These are phyloP conservation scores for Typhlomys cinereus DNA, from an alignment of 2,113 vertebrate species.

Conservation along the genomic window DNA sequence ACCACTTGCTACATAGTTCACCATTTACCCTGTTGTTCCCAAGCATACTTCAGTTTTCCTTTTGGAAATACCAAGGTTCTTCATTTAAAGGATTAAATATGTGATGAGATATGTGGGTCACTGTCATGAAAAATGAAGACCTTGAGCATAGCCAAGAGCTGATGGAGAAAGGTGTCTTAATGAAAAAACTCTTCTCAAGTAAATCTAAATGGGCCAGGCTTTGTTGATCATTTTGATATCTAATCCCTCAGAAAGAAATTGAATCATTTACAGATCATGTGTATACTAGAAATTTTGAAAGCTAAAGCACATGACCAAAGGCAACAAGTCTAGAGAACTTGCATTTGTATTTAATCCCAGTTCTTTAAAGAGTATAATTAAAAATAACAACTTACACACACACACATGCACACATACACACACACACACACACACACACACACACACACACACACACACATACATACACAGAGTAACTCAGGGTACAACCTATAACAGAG, in stretches of 20 bases:
- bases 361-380: background rate
- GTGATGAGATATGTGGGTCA: slow-evolving; percentile 7
- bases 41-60: background rate
- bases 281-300: background rate
- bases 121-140: background rate
- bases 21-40: background rate
- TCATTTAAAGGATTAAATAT: background rate
- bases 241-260: background rate
- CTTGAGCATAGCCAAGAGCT: background rate
- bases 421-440: background rate
- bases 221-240: background rate
- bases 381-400: background rate
- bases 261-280: background rate
- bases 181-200: background rate
- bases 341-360: background rate
- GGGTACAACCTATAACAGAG: background rate
- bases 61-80: background rate
- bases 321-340: background rate
- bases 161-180: background rate
- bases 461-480: background rate
- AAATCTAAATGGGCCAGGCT: background rate
- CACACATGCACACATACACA: background rate
- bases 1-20: background rate
- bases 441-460: background rate
- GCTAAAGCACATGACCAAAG: background rate